Conservation (phyloP, 1,140 invertebrate genomes). For the Drosophila ogumai region DNA sequence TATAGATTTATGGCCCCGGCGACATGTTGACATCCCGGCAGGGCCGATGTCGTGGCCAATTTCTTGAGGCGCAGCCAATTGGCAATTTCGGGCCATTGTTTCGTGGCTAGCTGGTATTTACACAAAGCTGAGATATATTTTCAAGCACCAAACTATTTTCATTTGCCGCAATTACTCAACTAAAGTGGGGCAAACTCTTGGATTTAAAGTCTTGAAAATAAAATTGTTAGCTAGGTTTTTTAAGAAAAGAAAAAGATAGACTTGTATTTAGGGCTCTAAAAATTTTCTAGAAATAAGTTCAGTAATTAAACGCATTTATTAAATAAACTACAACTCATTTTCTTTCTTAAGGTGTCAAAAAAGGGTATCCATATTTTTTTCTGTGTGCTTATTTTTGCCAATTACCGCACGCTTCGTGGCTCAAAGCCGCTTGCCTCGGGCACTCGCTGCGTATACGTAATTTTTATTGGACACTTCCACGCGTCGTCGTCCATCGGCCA, state of each 20-base stretch:
- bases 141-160: not conserved
- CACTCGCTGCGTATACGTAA: constrained; percentile 68
- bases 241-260: no score
- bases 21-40: constrained; percentile 75
- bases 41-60: constrained; percentile 32
- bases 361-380: constrained; percentile 17
- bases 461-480: constrained; percentile 77
- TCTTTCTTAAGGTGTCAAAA: constrained; percentile 17
- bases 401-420: constrained; percentile 68
- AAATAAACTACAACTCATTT: not conserved
- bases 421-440: constrained; percentile 51
- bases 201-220: not conserved
- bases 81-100: constrained; percentile 60
- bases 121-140: constrained; percentile 1
- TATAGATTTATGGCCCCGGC: constrained; percentile 74
- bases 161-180: not conserved
- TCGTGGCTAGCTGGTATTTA: constrained; percentile 45
- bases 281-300: not conserved
- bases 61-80: constrained; percentile 25
- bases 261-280: no score
- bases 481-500: constrained; percentile 61
- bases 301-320: not conserved
- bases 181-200: not conserved
- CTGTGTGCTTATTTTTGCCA: constrained; percentile 39
- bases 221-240: not conserved